phyloP scores from a whole-genome alignment of 2,113 vertebrate genomes.

The Gavia stellata region DNA sequence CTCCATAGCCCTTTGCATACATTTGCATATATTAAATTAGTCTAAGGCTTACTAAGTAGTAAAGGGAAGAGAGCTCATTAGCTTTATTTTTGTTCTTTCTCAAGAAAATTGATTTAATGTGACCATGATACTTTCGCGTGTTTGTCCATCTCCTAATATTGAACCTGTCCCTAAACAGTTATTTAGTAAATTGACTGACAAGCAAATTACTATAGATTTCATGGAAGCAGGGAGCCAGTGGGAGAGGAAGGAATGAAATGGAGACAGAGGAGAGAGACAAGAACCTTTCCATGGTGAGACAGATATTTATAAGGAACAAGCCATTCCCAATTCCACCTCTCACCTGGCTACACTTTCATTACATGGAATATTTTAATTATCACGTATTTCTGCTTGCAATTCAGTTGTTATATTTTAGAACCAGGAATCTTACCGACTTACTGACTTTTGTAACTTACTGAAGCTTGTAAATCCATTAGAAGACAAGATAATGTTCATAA shows the following conservation, averaged over 20 bases:
- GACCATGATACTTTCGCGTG: accelerated
- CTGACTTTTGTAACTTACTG: too few species aligned
- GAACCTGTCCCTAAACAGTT: neutral
- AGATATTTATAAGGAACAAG: neutral
- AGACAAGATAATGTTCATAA: neutral
- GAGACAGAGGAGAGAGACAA: neutral
- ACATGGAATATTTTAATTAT: neutral
- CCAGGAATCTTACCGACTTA: neutral
- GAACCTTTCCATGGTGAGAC: neutral
- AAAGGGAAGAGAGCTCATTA: neutral
- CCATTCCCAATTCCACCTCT: neutral
- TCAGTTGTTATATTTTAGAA: neutral
- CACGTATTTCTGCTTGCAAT: neutral
- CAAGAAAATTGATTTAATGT: neutral
- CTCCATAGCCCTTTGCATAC: neutral
- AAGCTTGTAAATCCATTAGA: neutral
- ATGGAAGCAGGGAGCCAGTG: neutral
- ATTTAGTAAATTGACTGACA: neutral
- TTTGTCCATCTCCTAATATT: neutral
- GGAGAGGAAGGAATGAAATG: neutral
- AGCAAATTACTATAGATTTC: neutral
- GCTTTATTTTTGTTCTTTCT: neutral
- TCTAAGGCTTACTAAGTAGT: neutral
- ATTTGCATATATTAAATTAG: neutral
- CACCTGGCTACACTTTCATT: neutral